Conservation (phyloP, 2,888 invertebrate genomes). For the Branchellion lobata region DNA sequence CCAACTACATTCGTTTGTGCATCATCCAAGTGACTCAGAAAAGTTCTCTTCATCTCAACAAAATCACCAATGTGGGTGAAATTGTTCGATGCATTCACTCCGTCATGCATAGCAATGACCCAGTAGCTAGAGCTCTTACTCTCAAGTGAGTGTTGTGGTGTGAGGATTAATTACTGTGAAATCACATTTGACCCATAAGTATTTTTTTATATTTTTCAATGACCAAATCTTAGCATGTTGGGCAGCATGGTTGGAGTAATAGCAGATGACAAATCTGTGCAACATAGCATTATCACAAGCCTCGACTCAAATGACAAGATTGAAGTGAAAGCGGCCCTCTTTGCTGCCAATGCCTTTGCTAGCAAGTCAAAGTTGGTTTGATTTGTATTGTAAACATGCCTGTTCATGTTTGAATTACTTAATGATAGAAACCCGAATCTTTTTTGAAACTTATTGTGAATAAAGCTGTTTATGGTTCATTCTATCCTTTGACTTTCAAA, state of each 20-base stretch:
- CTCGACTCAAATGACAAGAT: constrained; percentile 91
- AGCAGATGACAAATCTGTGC: constrained; percentile 88
- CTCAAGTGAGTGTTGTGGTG: constrained; percentile 64
- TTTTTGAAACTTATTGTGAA: not conserved
- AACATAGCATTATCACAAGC: constrained; percentile 86
- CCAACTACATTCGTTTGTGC: constrained; percentile 87
- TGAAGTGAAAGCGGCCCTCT: constrained; percentile 92
- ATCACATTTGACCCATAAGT: not conserved
- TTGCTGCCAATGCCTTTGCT: constrained; percentile 90
- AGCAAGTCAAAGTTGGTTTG: constrained; percentile 79
- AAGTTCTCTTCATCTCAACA: constrained; percentile 91
- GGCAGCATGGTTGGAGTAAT: constrained; percentile 91
- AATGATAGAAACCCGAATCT: not conserved
- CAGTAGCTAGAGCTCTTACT: constrained; percentile 85
- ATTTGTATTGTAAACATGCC: not conserved
- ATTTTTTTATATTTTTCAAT: not conserved
- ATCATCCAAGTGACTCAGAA: constrained; percentile 89
- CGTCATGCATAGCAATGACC: constrained; percentile 94
- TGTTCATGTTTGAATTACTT: not conserved
- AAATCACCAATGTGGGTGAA: constrained; percentile 89
- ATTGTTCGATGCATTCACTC: constrained; percentile 84
- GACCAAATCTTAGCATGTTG: constrained; percentile 69
- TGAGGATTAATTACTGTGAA: too few species aligned
- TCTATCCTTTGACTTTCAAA: too few species aligned
- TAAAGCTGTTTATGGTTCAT: too few species aligned